A percentile compares a stretch with the other conserved stretches of the same genome.
phyloP scores from a whole-genome alignment of 2,888 invertebrate genomes.

The Bimastos eiseni region DNA sequence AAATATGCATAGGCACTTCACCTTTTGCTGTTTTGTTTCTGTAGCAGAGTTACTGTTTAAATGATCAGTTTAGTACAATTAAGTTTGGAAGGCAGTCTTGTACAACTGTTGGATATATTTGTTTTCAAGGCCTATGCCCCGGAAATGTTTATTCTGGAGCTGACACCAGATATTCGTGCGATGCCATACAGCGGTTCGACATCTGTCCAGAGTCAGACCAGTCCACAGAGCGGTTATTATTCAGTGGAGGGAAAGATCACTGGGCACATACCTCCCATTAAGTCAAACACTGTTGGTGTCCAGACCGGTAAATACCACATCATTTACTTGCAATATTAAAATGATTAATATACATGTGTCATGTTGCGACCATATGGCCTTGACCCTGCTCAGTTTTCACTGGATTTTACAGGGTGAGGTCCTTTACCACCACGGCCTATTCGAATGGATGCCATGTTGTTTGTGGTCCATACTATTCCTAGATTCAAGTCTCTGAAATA shows the following conservation, averaged over 20 bases:
- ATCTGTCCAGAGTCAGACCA: background rate
- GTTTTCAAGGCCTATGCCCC: slow-evolving; percentile 52
- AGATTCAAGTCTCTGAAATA: no score
- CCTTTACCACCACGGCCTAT: no score
- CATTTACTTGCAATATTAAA: background rate
- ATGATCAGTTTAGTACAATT: background rate
- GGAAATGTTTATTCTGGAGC: slow-evolving; percentile 55
- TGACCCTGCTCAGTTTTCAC: no score
- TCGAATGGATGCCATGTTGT: no score
- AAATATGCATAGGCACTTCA: background rate
- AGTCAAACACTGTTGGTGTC: background rate
- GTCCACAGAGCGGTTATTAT: background rate
- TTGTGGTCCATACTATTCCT: no score
- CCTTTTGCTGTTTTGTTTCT: background rate
- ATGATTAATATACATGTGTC: no score
- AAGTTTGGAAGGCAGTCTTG: background rate
- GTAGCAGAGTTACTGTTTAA: background rate
- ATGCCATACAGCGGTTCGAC: background rate
- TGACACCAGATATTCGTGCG: slow-evolving; percentile 37
- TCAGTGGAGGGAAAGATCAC: background rate
- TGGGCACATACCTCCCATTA: slow-evolving; percentile 14
- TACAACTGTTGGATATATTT: background rate
- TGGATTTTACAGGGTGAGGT: no score
- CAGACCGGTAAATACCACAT: slow-evolving; percentile 17
- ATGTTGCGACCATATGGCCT: no score